Evolutionary conservation across 1,140 invertebrate genomes (phyloP), one percentile per base, ranked within the genome.

Genomic region (Himalopsyche phryganea): DNA sequence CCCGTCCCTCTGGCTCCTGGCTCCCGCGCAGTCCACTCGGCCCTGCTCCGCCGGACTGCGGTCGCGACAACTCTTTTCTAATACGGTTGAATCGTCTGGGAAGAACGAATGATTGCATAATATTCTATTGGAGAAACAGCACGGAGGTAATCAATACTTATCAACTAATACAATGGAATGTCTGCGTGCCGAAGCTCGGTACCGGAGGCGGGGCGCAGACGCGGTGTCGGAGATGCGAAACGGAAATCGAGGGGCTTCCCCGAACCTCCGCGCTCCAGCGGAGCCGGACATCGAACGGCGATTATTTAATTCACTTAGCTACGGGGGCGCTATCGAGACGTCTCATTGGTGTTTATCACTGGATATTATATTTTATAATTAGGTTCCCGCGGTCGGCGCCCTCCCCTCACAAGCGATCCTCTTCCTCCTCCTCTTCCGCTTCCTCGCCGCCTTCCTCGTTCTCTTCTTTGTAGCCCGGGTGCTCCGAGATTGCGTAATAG

Each of bases 401-500:
- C 72, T 70, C 69, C 69, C 71, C 76, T 83, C 87, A 90, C 83
- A 90, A 86, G 79, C 87, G 80, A 76, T 90, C 87, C 67, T 86
- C 84, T 66, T 88, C 86, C 65, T 89, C 87, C 58, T 89, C 87
- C 64, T 89, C 88, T 66, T 89, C 87, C 40, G 84, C 86, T 72
- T 90, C 88, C 71, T 90, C 88, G 51, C 83, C 84, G 66, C 85
- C 86, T 67, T 90, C 88, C 70, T 91, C 89, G 66, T 87, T 87
- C 73, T 91, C 89, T 69, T 92, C 89, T 73, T 89, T 89, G 73
- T 94, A 94, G 18, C 90, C 91, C 32, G 92, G 92, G 76, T 94
- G 92, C 75, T 96, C 92, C 65, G 90, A 92, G 67, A 96, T 94
- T 51, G 91, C 90, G 75, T 96, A 95, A 78, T 94, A 96, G 75